Conservation (phyloP, 2,113 vertebrate species). For the Oreocharis arfaki region DNA sequence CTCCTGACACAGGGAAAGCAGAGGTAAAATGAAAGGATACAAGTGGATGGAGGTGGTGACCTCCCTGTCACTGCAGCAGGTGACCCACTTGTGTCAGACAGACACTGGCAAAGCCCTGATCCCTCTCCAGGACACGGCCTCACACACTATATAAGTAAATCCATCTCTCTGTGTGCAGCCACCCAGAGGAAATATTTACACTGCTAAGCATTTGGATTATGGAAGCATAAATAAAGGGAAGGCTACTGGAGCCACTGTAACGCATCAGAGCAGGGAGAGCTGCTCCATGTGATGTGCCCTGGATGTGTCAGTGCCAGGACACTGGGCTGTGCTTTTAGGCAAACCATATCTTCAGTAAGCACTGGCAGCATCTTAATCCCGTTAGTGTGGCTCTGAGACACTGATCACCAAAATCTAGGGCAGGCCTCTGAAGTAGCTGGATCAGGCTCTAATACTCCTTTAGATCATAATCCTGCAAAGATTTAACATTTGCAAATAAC, state of each 20-base stretch:
- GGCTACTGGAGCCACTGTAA: slow-evolving; percentile 23
- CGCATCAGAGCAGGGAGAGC: not conserved
- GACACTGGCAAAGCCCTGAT: not conserved
- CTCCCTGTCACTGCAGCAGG: not conserved
- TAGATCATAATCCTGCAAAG: slow-evolving; percentile 33
- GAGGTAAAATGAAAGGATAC: not conserved
- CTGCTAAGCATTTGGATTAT: not conserved
- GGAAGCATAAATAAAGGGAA: not conserved
- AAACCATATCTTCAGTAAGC: not conserved
- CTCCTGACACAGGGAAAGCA: not conserved
- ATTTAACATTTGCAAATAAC: slow-evolving; percentile 42
- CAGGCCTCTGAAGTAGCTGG: slow-evolving; percentile 37
- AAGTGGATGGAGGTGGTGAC: not conserved
- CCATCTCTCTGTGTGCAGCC: not conserved
- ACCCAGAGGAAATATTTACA: not conserved
- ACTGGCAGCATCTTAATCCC: slow-evolving; percentile 1
- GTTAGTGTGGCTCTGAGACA: not conserved
- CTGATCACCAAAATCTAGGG: slow-evolving; percentile 35
- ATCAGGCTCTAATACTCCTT: slow-evolving; percentile 42
- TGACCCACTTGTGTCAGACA: not conserved
- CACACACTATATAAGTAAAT: not conserved
- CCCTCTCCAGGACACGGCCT: not conserved
- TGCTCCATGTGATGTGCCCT: not conserved
- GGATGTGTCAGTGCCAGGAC: not conserved
- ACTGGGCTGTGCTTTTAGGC: not conserved